Percentiles rank a stretch among this genome's conserved stretches.
phyloP scores from a whole-genome alignment of 2,113 vertebrate genomes.

The Bujurquina vittata region DNA sequence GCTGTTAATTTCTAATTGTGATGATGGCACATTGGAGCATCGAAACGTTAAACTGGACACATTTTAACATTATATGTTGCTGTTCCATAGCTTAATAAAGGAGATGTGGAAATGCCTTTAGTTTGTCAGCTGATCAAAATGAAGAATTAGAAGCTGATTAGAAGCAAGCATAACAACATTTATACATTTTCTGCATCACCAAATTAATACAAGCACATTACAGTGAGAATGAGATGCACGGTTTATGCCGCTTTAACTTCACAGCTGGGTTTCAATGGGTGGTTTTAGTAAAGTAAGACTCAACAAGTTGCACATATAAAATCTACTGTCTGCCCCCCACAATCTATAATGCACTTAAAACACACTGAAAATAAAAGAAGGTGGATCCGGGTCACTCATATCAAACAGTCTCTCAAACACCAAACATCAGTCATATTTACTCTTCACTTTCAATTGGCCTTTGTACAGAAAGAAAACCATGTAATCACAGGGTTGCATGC shows the following conservation, averaged over 20 bases:
- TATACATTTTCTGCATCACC: too few relatives aligned
- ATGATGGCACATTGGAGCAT: too few relatives aligned
- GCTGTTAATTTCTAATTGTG: too few relatives aligned
- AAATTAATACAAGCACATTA: too few relatives aligned
- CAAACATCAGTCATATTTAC: background rate
- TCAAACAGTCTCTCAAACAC: background rate
- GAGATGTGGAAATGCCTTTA: background rate
- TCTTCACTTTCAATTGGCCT: background rate
- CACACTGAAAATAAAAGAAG: background rate
- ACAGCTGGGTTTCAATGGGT: background rate
- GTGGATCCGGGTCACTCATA: background rate
- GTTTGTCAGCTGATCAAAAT: background rate
- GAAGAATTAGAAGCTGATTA: too few relatives aligned
- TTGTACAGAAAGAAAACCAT: background rate
- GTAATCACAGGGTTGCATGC: background rate
- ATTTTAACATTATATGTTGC: background rate
- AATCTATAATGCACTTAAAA: too few relatives aligned
- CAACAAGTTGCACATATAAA: background rate
- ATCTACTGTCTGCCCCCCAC: background rate
- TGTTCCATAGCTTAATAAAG: fast-evolving
- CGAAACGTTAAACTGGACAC: background rate
- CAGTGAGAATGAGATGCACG: background rate
- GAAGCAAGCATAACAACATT: too few relatives aligned
- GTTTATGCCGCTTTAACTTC: background rate
- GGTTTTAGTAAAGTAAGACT: background rate